These are phyloP conservation scores for Rotaria macrura DNA, from an alignment of 2,888 invertebrate species.

Conservation along the genomic window DNA sequence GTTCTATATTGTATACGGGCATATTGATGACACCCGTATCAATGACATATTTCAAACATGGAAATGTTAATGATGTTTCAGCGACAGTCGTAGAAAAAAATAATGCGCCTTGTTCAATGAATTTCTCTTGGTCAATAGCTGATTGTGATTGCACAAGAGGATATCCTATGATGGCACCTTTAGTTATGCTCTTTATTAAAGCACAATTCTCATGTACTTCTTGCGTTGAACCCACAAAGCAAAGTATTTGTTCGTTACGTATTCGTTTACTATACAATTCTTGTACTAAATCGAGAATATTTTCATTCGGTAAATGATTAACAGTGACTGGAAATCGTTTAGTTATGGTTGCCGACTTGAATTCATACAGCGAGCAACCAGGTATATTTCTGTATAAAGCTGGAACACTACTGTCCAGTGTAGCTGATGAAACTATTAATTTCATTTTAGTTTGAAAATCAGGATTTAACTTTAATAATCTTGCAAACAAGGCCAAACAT, in stretches of 20 bases:
- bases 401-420: not conserved
- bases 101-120: not conserved
- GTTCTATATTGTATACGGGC: not conserved
- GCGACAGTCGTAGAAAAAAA: not conserved
- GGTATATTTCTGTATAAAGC: not conserved
- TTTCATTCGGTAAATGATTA: not conserved
- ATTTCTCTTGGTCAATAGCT: not conserved
- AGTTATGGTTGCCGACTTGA: not conserved
- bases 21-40: not conserved
- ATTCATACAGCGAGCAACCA: not conserved
- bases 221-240: not conserved
- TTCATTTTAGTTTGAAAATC: not conserved
- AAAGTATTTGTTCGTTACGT: not conserved
- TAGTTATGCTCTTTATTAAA: not conserved
- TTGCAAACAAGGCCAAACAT: conserved; percentile 4
- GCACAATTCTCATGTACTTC: not conserved
- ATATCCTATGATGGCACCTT: not conserved
- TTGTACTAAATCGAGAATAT: not conserved
- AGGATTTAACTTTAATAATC: not conserved
- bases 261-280: not conserved
- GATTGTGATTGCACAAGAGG: not conserved
- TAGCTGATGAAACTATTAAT: not conserved
- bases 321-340: not conserved
- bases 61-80: not conserved
- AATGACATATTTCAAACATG: not conserved